Base-by-base conservation (phyloP, 2,888 invertebrate species). In the Lordiphosa fenestrarum region DNA sequence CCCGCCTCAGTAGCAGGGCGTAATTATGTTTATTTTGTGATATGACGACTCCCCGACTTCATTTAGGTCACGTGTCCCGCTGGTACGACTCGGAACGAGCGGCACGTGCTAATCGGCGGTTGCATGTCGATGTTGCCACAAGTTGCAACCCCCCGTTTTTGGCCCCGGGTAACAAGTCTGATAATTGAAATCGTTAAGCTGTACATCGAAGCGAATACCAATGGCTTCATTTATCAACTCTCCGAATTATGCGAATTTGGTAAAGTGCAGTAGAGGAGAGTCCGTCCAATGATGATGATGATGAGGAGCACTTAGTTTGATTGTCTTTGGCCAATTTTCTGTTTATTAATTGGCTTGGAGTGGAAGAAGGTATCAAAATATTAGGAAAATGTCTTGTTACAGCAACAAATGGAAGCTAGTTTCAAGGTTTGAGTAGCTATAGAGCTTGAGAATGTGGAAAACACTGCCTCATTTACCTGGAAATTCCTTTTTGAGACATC, bases 61-160 rank as follows among this genome's bases (percentile, higher is more conserved):
- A 69, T 77, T 65, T 64, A 46, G 67, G 73, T 57, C 83, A 73
- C 84, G 83, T 84, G 86, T 54, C 85, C 51, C 35, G 50, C 30
- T 35, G 21, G 2, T 23, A 40, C 13, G 35, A 33, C 52, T 23
- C 49, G 69, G 58, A 67, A 73, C 60, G 61, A 50, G 60, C 61
- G 84, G 56, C 85, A 85, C 85, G 86, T 86, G 85, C 78, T 82
- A 84, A 85, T 82, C 84, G 76, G 84, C 69, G 78, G 74, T 73
- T 68, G 69, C 65, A 73, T 65, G 74, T 55, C 38, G 25, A 30
- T 37, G 7, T 49, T 37, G 37, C 38, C 47, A 51, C n/a, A 35
- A 13, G 46, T 35, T 56, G 56, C 59, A 42, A 49, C 61, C 51
- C 62, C 48, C 63, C 41, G 54, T 39, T 53, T 52, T 52, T 48